Base-by-base conservation (phyloP, 2,113 vertebrate species). In the Megaptera novaeangliae region DNA sequence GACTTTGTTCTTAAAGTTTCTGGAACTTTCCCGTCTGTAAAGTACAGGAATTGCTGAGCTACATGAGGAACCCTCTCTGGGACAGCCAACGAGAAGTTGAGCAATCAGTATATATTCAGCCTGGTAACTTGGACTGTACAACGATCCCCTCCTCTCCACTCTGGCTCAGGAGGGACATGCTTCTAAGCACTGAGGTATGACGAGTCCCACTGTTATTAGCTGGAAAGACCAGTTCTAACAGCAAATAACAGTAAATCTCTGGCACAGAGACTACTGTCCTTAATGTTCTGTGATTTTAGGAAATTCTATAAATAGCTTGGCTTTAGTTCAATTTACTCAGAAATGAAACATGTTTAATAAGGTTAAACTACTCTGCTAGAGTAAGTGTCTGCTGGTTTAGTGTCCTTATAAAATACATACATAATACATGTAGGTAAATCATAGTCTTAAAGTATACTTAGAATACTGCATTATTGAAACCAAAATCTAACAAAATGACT, bases 1-100 rank as follows among this genome's bases (percentile, higher is more conserved):
- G 82, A 96, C 95, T 96, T 95, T 97, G 86, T 88, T 95, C 83
- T 93, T 95, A 93, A 87, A 84, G 69, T 89, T 84, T 97, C 92
- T 96, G 75, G 94, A 94, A 95, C 89, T 88, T 92, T 93, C 93
- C 97, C 93, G 63, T 91, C 75, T 69, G 9, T 78, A 39, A 95
- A 85, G 83, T 57, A 75, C 83, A 95, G 95, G 95, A 97, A 91
- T 36, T 66, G 61, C 63, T 92, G 57, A 89, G 72, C 93, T 95
- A 31, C 49, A 14, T n/a, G 88, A 85, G 86, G 89, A 93, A 86
- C 61, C 74, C 89, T 97, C 94, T 95, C 86, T 96, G 82, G 74
- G 92, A 84, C 74, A 82, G 74, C 95, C 93, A 94, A 4, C 34
- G 49, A 82, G 81, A 82, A 94, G 72, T 46, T 93, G 86, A 83